Evolutionary conservation across 1,140 invertebrate species (phyloP), one percentile per base, ranked within the genome.

Genomic region (Platyscapa corneri): DNA sequence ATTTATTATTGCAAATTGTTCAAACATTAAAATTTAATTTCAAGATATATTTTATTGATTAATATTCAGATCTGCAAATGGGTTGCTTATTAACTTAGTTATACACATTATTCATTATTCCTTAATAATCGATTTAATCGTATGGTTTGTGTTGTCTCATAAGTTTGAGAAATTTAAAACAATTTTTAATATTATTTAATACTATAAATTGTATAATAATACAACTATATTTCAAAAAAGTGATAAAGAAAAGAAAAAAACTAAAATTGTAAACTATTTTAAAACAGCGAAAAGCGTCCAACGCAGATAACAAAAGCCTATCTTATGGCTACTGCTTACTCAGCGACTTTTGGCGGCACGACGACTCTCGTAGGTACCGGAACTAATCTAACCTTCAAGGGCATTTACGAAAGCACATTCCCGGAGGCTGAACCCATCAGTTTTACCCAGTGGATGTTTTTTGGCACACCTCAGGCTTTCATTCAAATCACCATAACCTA

Each of bases 361-460:
- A 97, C 97, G 0, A 97, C 97, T 1, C 92, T 99, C 3, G 97
- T 98, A 5, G 98, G 98, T 8, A 98, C 97, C 0, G 96, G 96
- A 10, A 97, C 97, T 37, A 99, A 99, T 93, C 94, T 98, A 20
- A 96, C 97, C 0, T 95, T 98, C 86, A 97, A 97, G 90, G 96
- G 96, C 23, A 95, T 96, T 81, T 95, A 95, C 83, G 95, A 96
- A 84, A 93, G 91, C 95, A 75, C 89, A 87, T 86, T 96, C 93
- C 88, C 92, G 82, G 6, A 87, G 86, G 89, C 94, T 37, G 92
- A 94, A 0, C 94, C 94, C 74, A 89, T 96, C 65, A 95, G 95
- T 88, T 97, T 97, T 91, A 95, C 96, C 82, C 95, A 94, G 83
- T 97, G 97, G 95, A 96, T 97, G 95, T 93, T 95, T 76, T 96